A percentile compares a stretch with the other conserved stretches of the same genome.
Evolutionary conservation across 2,113 vertebrate species (phyloP).

Genomic region (Etia nguti): DNA sequence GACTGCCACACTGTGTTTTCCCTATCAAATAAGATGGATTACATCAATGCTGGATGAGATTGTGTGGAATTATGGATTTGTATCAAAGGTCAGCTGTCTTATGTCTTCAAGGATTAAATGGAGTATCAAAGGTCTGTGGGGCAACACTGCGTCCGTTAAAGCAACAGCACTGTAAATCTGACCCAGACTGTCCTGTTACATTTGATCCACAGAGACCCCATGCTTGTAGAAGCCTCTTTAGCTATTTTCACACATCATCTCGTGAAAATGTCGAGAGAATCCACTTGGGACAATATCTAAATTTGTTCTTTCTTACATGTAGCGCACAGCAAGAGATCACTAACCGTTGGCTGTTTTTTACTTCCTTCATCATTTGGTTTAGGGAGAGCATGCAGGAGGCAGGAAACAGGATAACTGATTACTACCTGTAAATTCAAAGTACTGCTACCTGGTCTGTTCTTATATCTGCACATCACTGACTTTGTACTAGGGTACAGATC

Average conservation of each 20-base stretch:
- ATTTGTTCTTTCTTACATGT: background rate
- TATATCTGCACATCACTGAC: background rate
- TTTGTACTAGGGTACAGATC: background rate
- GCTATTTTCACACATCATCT: background rate
- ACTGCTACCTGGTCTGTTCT: background rate
- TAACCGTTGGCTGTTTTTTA: background rate
- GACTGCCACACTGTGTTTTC: background rate
- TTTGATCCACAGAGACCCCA: background rate
- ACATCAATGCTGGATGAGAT: conserved; percentile 1
- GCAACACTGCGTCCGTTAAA: background rate
- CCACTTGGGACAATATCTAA: background rate
- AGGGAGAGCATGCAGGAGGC: background rate
- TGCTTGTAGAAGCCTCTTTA: background rate
- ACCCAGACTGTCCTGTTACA: background rate
- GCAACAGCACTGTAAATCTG: background rate
- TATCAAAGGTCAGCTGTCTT: conserved; percentile 30
- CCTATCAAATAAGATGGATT: conserved; percentile 23
- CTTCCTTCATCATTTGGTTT: background rate
- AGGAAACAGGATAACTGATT: background rate
- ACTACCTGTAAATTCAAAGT: background rate
- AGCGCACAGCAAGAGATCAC: background rate
- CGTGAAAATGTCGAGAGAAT: background rate
- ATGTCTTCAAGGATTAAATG: conserved; percentile 37
- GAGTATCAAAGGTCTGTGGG: background rate
- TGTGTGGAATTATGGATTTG: conserved; percentile 23